Base-by-base conservation (phyloP, 1,140 invertebrate genomes). In the Zophobas atratus region DNA sequence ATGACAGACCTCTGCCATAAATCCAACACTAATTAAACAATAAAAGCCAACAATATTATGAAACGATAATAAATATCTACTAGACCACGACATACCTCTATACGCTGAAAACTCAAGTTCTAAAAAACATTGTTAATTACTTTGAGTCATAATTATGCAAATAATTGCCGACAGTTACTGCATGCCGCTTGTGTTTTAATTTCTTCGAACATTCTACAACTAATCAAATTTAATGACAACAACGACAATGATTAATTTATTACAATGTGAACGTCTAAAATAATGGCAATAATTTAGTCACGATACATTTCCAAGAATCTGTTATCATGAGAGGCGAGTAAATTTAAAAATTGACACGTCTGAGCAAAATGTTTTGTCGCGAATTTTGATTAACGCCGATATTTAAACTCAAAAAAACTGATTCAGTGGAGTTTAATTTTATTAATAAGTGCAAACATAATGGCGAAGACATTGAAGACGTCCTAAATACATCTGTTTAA, bases 191-290 rank as follows among this genome's bases (percentile, higher is more conserved):
- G 49, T 51, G n/a, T 51, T 51, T 51, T 51, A 51, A 51, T 51
- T 51, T 51, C 49, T 51, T 6, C 20, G 4, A 51, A 51, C 49
- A 51, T 20, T 51, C 49, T 51, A 51, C n/a, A 51, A 20, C 49
- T 51, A 51, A 51, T 51, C 49, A 51, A 51, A 51, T 51, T 51
- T 51, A 51, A 51, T 20, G 49, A 51, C 49, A 51, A 51, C 49
- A 4, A 20, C n/a, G 3, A 51, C 49, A 51, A 51, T 51, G n/a
- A 51, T 51, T 51, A 4, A 51, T 51, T 51, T 51, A 51, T 6
- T 51, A 20, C n/a, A 2, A 20, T 2, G 49, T 20, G 4, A 20
- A 3, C 49, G 2, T 4, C n/a, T 6, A 2, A 51, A 4, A 51
- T 20, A 2, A 6, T 51, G 49, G 4, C 49, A 20, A 51, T 6